Percentiles rank a stretch among this genome's conserved stretches.
Evolutionary conservation across 2,888 invertebrate species (phyloP).

Genomic region (Lepidocyrtoides sp.): DNA sequence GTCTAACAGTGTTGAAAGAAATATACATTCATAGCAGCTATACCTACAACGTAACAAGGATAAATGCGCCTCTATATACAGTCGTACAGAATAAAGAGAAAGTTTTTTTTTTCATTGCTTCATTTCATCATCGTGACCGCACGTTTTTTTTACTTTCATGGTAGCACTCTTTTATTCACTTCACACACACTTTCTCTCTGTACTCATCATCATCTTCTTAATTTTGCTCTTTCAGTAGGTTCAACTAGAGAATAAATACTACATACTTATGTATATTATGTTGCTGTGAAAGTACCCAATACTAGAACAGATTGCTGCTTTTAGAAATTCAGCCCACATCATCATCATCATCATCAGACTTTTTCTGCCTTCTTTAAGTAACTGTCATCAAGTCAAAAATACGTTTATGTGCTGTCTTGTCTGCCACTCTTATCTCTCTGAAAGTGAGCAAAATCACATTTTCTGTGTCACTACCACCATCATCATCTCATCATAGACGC

Average conservation of each 20-base stretch:
- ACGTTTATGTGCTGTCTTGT: background rate
- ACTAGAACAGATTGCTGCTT: background rate
- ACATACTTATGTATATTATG: too few species aligned
- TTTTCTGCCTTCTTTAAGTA: slow-evolving; percentile 4
- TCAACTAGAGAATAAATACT: too few species aligned
- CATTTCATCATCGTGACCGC: slow-evolving; percentile 32
- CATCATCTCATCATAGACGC: background rate
- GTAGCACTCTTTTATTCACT: background rate
- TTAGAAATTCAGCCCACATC: slow-evolving; percentile 37
- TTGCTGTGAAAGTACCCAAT: background rate
- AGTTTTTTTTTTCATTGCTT: slow-evolving; percentile 20
- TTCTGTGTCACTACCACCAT: slow-evolving; percentile 37
- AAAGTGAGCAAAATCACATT: slow-evolving; percentile 42
- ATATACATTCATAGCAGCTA: too few species aligned
- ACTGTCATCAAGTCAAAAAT: background rate
- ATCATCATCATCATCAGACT: too few species aligned
- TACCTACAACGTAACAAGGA: too few species aligned
- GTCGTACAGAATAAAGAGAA: background rate
- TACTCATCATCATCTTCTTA: slow-evolving; percentile 36
- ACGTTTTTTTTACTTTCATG: background rate
- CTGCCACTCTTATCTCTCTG: background rate
- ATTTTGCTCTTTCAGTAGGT: background rate
- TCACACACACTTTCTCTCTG: background rate
- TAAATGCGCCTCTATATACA: background rate
- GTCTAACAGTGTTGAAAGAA: background rate